Evolutionary conservation across 2,888 invertebrate species (phyloP).

Genomic region (Heliconius erato): DNA sequence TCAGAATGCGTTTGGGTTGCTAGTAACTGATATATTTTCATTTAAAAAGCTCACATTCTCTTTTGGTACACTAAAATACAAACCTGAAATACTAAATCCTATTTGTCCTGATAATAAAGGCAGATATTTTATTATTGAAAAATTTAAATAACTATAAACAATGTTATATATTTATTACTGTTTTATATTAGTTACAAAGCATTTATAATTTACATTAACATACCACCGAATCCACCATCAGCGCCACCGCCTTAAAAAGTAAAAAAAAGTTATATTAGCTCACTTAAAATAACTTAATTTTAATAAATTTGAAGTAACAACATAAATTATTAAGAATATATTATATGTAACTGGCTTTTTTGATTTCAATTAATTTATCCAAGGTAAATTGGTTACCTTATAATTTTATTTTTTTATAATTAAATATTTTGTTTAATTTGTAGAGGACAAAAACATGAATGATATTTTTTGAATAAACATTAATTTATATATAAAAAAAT

Average conservation of each 20-base stretch:
- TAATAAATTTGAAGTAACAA: background rate
- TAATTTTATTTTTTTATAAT: too few species aligned
- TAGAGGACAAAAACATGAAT: background rate
- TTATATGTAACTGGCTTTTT: background rate
- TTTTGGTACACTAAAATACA: background rate
- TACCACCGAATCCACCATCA: conserved; percentile 25
- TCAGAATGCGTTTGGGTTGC: too few species aligned
- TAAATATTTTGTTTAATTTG: background rate
- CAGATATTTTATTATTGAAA: background rate
- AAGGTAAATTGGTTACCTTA: background rate
- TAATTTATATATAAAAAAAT: background rate
- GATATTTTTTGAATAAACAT: background rate
- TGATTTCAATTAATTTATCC: background rate
- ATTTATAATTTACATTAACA: background rate
- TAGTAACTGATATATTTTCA: background rate
- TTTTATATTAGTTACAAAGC: background rate
- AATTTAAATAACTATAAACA: background rate
- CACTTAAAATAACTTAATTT: background rate
- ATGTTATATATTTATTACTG: background rate
- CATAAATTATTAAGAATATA: background rate
- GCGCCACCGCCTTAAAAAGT: conserved; percentile 21
- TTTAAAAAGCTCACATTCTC: background rate
- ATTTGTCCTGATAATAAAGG: background rate
- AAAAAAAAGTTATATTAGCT: background rate
- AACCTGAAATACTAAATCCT: conserved; percentile 1